Evolutionary conservation across 2,888 invertebrate species (phyloP).

Genomic region (Tinea semifulvella): DNA sequence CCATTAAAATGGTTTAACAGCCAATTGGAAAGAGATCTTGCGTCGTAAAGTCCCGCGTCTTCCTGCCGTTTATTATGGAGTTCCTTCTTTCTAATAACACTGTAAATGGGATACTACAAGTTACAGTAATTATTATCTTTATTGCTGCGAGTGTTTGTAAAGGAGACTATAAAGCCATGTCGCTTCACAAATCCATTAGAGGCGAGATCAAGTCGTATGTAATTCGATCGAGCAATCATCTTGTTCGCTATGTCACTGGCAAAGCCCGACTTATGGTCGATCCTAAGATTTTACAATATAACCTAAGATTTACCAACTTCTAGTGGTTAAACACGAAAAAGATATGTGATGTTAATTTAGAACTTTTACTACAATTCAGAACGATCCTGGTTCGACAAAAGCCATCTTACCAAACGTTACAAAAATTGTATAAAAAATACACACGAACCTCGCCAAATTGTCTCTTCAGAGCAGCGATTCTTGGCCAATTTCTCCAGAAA

Average conservation of each 20-base stretch:
- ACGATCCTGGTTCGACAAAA: too few species aligned
- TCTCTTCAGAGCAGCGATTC: too few species aligned
- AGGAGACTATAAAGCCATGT: conserved; percentile 1
- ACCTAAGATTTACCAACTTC: too few species aligned
- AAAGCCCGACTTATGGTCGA: background rate
- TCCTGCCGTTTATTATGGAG: conserved; percentile 44
- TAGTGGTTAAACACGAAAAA: background rate
- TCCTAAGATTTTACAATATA: too few species aligned
- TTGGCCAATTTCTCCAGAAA: too few species aligned
- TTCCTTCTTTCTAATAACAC: conserved; percentile 34
- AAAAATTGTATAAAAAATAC: too few species aligned
- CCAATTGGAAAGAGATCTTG: conserved; percentile 43
- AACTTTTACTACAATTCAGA: too few species aligned
- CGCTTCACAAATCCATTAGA: conserved; percentile 4
- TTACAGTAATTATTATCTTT: conserved; percentile 18
- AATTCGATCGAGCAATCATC: background rate
- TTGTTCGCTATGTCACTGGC: too few species aligned
- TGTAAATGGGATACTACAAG: conserved; percentile 21
- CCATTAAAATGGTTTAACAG: conserved; percentile 47
- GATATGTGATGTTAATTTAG: too few species aligned
- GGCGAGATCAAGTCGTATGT: background rate
- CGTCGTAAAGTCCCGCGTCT: conserved; percentile 44
- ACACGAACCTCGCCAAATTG: too few species aligned
- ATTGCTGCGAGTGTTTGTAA: conserved; percentile 10
- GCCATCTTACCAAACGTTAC: too few species aligned